Evolutionary conservation across 2,797 vertebrate genomes (phyloP).

Genomic region (Brachymystax lenok): DNA sequence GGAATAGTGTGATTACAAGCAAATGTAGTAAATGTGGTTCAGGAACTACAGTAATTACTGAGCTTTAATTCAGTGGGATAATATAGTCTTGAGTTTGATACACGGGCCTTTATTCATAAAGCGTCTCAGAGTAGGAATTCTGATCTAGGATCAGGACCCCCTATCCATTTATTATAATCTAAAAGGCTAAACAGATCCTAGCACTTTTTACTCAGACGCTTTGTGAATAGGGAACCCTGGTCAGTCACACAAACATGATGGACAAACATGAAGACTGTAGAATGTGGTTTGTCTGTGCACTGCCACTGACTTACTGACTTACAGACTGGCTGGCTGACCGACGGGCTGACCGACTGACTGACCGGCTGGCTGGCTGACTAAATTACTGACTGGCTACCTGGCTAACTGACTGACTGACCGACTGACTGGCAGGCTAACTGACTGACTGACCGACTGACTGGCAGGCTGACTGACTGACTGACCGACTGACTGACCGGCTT

Average conservation of each 20-base stretch:
- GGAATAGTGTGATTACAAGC: background rate
- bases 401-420: too few species aligned
- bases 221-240: background rate
- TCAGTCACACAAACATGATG: background rate
- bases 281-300: background rate
- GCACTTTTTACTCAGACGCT: background rate
- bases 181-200: too few species aligned
- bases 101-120: background rate
- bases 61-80: background rate
- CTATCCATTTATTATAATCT: too few species aligned
- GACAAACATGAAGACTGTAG: background rate
- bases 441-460: too few species aligned
- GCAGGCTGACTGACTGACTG: background rate
- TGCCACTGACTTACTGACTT: background rate
- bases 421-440: slow-evolving; percentile 8
- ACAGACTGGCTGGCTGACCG: background rate
- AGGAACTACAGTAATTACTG: background rate
- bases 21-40: background rate
- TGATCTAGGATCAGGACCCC: too few species aligned
- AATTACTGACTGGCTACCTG: background rate
- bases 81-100: background rate
- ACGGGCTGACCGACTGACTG: too few species aligned
- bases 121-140: background rate
- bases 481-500: background rate
- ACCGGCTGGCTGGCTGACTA: slow-evolving; percentile 16